phyloP scores from a whole-genome alignment of 2,888 invertebrate species.

The Augiades crinisus region DNA sequence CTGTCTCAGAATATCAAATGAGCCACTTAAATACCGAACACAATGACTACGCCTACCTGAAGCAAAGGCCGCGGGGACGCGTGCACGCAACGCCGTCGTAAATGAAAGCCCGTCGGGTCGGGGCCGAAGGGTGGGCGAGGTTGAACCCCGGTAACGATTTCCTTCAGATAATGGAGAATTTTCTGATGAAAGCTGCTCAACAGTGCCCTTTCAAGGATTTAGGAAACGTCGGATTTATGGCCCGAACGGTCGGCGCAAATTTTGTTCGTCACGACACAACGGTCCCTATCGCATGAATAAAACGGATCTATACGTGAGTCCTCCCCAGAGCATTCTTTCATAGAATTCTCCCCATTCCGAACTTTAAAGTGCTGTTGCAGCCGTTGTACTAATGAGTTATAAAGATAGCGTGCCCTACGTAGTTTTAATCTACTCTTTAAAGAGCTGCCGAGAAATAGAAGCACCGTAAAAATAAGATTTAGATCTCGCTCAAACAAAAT shows the following conservation, averaged over 20 bases:
- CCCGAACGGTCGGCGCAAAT: conserved; percentile 61
- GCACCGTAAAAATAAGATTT: conserved; percentile 19
- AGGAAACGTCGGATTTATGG: conserved; percentile 68
- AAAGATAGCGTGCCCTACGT: conserved; percentile 52
- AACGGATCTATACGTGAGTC: conserved; percentile 45
- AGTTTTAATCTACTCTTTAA: conserved; percentile 47
- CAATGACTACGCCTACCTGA: conserved; percentile 78
- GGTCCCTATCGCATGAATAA: conserved; percentile 59
- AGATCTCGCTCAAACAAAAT: conserved; percentile 8
- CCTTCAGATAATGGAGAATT: conserved; percentile 78
- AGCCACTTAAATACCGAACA: conserved; percentile 78
- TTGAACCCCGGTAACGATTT: conserved; percentile 77
- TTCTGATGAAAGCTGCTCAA: conserved; percentile 75
- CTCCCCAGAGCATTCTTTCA: conserved; percentile 44
- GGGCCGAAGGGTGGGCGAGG: conserved; percentile 65
- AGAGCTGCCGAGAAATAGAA: conserved; percentile 23
- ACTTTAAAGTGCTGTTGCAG: conserved; percentile 29
- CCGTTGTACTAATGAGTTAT: conserved; percentile 50
- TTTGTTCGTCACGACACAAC: conserved; percentile 60
- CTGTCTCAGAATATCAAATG: conserved; percentile 80
- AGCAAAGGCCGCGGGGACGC: conserved; percentile 73
- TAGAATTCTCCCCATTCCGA: conserved; percentile 36
- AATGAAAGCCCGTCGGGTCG: conserved; percentile 70
- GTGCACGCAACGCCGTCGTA: conserved; percentile 75
- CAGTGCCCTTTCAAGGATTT: conserved; percentile 73